Evolutionary conservation across 2,797 vertebrate genomes (phyloP), one percentile per base, ranked within the genome.

Genomic region (Nasua narica): DNA sequence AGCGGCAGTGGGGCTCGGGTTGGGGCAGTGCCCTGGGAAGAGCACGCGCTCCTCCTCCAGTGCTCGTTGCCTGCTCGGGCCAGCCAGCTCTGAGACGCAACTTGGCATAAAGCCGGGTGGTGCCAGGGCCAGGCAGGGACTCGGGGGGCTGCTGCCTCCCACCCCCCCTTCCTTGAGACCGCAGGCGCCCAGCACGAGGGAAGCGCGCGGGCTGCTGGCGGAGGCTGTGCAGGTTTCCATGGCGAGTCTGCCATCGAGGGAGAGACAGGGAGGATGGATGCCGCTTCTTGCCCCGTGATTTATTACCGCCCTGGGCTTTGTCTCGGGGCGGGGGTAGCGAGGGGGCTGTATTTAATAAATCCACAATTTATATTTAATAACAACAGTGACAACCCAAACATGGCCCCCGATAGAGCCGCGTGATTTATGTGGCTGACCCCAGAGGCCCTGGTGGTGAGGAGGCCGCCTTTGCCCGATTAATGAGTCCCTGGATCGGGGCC

Each of bases 351-450:
- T 79, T 97, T 87, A 90, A 97, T 83, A 95, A 96, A 91, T 84
- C 93, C 76, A 95, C 93, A 87, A 78, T 92, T 95, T 93, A 52
- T 90, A 74, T 94, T 96, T 94, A 94, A 95, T 96, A 87, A 85
- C 32, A 58, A n/a, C 91, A 58, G 60, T 8, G 95, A 72, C 89
- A 43, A 81, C 25, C 46, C 65, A 16, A 5, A 76, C 4, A 2
- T 56, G 91, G 91, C 82, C 90, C 88, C 70, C 12, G 69, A 56
- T 67, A 6, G 69, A 90, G 89, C 83, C 12, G 1, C 4, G 23
- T 50, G 96, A 92, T 74, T 94, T 40, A 69, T 35, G 67, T 13
- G 0, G 50, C 2, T 37, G 79, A 83, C 95, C 76, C 87, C 37
- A 2, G 97, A 91, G 94, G 67, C 82, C 78, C 88, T 7, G 82